Evolutionary conservation across 2,888 invertebrate genomes (phyloP).

Genomic region (Miltochrista miniata): DNA sequence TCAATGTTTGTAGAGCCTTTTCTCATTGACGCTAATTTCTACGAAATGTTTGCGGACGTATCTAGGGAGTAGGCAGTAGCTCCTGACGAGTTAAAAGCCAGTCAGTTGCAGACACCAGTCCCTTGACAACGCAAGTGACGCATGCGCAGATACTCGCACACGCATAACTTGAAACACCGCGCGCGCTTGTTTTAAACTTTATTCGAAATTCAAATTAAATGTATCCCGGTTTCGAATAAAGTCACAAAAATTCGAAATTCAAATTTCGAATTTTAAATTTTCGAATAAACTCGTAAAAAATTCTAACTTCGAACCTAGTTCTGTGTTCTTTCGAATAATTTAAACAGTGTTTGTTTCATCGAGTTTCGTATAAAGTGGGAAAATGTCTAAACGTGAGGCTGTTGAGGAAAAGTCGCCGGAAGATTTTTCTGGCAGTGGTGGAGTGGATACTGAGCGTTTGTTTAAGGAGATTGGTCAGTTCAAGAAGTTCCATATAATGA

Average conservation of each 20-base stretch:
- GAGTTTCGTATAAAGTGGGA: background rate
- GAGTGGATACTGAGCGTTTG: conserved; percentile 63
- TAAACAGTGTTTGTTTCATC: background rate
- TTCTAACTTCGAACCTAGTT: too few species aligned
- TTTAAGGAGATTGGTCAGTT: conserved; percentile 61
- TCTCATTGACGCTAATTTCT: background rate
- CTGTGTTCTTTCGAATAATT: background rate
- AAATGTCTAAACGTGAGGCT: conserved; percentile 25
- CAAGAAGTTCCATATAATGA: background rate
- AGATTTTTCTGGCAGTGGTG: conserved; percentile 20
- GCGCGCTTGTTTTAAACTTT: background rate
- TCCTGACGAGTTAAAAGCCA: background rate
- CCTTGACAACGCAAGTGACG: background rate
- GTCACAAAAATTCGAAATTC: background rate
- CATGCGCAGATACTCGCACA: background rate
- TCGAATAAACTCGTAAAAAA: background rate
- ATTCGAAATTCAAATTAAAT: conserved; percentile 2
- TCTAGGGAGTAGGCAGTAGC: background rate
- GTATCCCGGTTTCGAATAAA: background rate
- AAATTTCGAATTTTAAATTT: background rate
- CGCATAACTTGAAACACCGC: background rate
- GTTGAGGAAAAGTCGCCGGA: conserved; percentile 11
- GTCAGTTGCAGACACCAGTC: background rate
- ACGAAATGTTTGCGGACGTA: background rate
- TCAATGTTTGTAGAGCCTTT: too few species aligned